Percentiles rank a stretch among this genome's conserved stretches.
Evolutionary conservation across 2,888 invertebrate species (phyloP).

Genomic region (Spilosoma lubricipeda): DNA sequence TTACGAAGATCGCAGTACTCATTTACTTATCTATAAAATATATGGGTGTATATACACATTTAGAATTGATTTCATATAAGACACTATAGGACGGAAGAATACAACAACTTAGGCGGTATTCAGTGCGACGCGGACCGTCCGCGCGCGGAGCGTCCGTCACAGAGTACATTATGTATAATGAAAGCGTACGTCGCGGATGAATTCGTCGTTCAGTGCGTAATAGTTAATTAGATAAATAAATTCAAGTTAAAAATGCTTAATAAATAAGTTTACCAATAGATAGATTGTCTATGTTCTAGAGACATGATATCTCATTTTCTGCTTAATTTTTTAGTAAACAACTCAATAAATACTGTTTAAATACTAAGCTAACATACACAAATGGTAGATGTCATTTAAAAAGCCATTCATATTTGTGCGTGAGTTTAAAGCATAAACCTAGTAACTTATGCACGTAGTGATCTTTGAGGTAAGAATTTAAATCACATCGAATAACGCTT

Average conservation of each 20-base stretch:
- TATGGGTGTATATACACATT: background rate
- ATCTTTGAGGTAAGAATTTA: background rate
- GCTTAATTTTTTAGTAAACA: background rate
- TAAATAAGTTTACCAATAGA: background rate
- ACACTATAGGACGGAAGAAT: conserved; percentile 67
- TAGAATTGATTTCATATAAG: conserved; percentile 33
- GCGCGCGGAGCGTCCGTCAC: no score
- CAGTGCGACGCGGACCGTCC: no score
- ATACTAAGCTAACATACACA: background rate
- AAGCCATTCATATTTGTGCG: background rate
- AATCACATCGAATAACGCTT: background rate
- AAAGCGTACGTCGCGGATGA: no score
- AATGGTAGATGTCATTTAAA: background rate
- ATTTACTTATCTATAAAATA: conserved; percentile 4
- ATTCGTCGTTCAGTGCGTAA: no score
- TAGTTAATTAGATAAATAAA: background rate
- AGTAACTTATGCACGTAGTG: background rate
- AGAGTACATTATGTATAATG: no score
- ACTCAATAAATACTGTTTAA: background rate
- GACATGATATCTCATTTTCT: background rate
- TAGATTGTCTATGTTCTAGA: background rate
- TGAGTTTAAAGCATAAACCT: background rate
- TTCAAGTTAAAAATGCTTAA: background rate
- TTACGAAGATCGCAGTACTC: background rate
- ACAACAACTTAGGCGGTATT: no score